phyloP scores from a whole-genome alignment of 2,113 vertebrate genomes.

The Cyphomyrus discorhynchus region DNA sequence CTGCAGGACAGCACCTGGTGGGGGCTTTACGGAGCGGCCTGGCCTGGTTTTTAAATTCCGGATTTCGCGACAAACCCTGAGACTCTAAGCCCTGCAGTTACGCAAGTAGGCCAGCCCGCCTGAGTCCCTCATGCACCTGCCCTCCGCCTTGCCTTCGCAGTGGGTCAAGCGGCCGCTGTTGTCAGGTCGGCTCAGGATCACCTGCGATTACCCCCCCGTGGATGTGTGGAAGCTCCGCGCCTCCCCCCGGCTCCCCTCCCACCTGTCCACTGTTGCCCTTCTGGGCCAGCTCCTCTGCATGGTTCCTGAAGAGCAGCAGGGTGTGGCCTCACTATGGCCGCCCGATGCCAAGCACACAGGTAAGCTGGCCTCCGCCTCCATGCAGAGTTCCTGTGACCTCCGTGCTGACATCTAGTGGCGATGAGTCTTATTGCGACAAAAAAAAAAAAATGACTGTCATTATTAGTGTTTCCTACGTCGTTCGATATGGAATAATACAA shows the following conservation, averaged over 20 bases:
- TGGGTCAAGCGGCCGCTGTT: conserved; percentile 80
- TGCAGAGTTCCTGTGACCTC: neutral
- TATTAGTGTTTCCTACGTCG: neutral
- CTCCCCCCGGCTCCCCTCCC: conserved; percentile 66
- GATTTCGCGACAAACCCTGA: neutral
- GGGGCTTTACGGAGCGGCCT: neutral
- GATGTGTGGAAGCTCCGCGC: conserved; percentile 57
- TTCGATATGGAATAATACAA: neutral
- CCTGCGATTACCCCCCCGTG: conserved; percentile 59
- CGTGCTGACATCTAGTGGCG: neutral
- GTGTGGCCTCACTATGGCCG: conserved; percentile 22
- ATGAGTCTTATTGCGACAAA: neutral
- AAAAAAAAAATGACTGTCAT: neutral
- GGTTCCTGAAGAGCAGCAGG: conserved; percentile 43
- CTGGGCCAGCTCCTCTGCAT: conserved; percentile 66
- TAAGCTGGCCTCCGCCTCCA: conserved; percentile 18
- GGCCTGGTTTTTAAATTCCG: neutral
- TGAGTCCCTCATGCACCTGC: neutral
- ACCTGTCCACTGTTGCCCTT: conserved; percentile 75
- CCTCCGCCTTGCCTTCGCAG: conserved; percentile 49
- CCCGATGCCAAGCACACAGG: conserved; percentile 45
- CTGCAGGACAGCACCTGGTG: neutral
- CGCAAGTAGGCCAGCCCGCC: neutral
- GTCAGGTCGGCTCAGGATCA: conserved; percentile 67
- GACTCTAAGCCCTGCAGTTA: neutral